Percentiles rank a stretch among this genome's conserved stretches.
Conservation (phyloP, 2,888 invertebrate genomes). For the Microdon myrmicae region DNA sequence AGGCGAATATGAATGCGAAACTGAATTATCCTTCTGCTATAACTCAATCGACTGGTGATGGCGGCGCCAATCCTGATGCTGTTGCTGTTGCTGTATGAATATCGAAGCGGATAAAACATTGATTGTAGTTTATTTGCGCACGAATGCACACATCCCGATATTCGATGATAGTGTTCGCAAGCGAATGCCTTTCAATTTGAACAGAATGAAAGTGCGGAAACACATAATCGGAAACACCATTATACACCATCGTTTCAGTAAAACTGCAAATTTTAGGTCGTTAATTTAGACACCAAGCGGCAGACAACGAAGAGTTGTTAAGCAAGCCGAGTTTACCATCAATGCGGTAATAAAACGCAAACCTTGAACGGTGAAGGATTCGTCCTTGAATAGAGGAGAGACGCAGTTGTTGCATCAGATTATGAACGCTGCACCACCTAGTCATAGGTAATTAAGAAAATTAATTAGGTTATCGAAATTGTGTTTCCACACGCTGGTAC, state of each 20-base stretch:
- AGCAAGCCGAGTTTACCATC: conserved; percentile 14
- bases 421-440: conserved; percentile 5
- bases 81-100: not conserved
- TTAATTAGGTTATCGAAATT: conserved; percentile 16
- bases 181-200: too few relatives aligned
- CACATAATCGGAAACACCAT: too few relatives aligned
- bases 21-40: conserved; percentile 45
- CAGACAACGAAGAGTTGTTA: not conserved
- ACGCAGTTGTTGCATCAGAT: conserved; percentile 3
- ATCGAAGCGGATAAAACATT: conserved; percentile 17
- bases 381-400: conserved; percentile 9
- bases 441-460: conserved; percentile 10
- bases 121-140: conserved; percentile 44
- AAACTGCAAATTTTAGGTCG: conserved; percentile 7
- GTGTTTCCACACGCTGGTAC: not conserved
- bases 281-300: conserved; percentile 12
- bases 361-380: conserved; percentile 14
- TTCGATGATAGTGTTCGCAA: too few relatives aligned
- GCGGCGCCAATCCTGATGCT: conserved; percentile 21
- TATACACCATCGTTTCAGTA: conserved; percentile 7
- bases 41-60: conserved; percentile 49
- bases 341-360: conserved; percentile 22
- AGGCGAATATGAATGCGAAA: conserved; percentile 39
- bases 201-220: too few relatives aligned
- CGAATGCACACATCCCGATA: conserved; percentile 30